A percentile compares a stretch with the other conserved stretches of the same genome.
These are phyloP conservation scores for Melanchra persicariae DNA, from an alignment of 2,888 invertebrate genomes.

Conservation along the genomic window DNA sequence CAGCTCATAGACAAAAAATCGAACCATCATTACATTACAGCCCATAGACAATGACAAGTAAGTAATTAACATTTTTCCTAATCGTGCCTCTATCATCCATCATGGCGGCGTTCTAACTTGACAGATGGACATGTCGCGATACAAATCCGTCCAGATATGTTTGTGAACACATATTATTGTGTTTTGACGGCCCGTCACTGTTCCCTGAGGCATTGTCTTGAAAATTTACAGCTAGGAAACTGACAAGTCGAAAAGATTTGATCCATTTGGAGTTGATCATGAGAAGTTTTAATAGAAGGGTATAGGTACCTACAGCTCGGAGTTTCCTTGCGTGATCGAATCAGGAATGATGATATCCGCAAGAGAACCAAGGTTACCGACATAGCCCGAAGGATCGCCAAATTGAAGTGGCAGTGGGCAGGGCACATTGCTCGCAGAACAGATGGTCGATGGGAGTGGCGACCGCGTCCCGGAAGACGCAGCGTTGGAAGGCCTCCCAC, in stretches of 20 bases:
- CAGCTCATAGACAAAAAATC: conserved; percentile 46
- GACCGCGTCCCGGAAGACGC: too few species aligned
- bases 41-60: conserved; percentile 53
- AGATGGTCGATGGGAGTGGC: too few species aligned
- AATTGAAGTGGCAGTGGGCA: too few species aligned
- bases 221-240: conserved; percentile 14
- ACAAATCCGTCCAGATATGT: conserved; percentile 66
- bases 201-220: conserved; percentile 61
- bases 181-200: conserved; percentile 67
- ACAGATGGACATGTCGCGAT: conserved; percentile 66
- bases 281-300: neutral
- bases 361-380: too few species aligned
- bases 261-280: neutral
- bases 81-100: conserved; percentile 66
- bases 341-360: too few species aligned
- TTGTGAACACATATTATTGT: conserved; percentile 67
- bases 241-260: conserved; percentile 18
- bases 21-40: conserved; percentile 17
- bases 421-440: too few species aligned
- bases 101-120: conserved; percentile 61
- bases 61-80: conserved; percentile 73
- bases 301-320: too few species aligned
- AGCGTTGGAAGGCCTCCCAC: too few species aligned
- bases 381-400: too few species aligned
- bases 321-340: too few species aligned